A percentile compares a stretch with the other conserved stretches of the same genome.
phyloP scores from a whole-genome alignment of 2,797 vertebrate genomes.

The Microcaecilia unicolor region DNA sequence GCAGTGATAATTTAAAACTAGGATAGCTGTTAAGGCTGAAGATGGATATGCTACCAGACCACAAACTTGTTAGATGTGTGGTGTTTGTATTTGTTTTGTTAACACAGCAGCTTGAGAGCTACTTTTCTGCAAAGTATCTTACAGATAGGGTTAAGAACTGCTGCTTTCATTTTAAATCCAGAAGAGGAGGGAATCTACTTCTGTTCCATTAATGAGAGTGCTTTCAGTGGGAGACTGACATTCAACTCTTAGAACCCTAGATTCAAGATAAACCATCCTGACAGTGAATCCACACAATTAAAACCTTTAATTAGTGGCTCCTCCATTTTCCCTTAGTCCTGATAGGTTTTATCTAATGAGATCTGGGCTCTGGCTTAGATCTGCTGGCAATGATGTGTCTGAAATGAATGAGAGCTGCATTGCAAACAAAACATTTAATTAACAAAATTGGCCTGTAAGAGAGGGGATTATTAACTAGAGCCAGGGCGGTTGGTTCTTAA shows the following conservation, averaged over 20 bases:
- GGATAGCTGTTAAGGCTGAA: too few species aligned
- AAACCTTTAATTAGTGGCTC: conserved; percentile 99
- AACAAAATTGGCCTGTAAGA: conserved; percentile 99
- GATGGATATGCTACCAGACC: too few species aligned
- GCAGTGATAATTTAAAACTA: too few species aligned
- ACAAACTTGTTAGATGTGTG: too few species aligned
- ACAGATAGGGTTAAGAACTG: conserved; percentile 16
- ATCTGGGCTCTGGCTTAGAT: conserved; percentile 98
- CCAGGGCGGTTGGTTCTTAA: conserved; percentile 59
- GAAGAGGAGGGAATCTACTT: conserved; percentile 39
- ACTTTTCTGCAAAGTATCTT: conserved; percentile 20
- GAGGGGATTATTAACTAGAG: conserved; percentile 45
- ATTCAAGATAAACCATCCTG: conserved; percentile 91
- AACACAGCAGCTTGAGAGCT: conserved; percentile 1
- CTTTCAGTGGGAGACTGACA: conserved; percentile 52
- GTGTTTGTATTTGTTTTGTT: too few species aligned
- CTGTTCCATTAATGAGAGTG: conserved; percentile 58
- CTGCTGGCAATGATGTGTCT: conserved; percentile 95
- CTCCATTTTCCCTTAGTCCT: conserved; percentile 97
- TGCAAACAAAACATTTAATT: conserved; percentile 99
- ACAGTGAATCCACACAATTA: conserved; percentile 97
- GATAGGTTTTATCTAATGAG: conserved; percentile 99
- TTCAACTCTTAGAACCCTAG: conserved; percentile 69
- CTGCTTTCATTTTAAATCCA: conserved; percentile 15
- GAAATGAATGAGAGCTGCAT: conserved; percentile 98